Base-by-base conservation (phyloP, 2,797 vertebrate genomes). In the Labeo calbasu region DNA sequence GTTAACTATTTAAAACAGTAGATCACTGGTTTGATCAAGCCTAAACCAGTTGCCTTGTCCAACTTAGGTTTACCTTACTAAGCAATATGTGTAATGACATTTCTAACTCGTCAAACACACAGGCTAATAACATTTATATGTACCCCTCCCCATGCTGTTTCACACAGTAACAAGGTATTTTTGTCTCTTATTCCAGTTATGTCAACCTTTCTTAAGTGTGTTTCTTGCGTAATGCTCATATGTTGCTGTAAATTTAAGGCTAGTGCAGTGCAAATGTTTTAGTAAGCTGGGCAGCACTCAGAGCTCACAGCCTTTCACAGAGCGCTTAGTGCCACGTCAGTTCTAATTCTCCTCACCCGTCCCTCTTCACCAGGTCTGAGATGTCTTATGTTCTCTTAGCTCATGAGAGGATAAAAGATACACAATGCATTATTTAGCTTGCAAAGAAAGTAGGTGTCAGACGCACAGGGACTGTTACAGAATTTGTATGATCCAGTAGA, bases 291-390 rank as follows among this genome's bases (percentile, higher is more conserved):
- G 69, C 85, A 77, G 55, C 61, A 55, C 75, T 83, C 51, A 57
- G 48, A 68, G 80, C 65, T 82, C 84, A 77, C 55, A 71, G 79
- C 43, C 70, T 78, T 78, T 84, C 83, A 78, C 23, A 69, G 73
- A 84, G 63, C 48, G 59, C 70, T 86, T 80, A 85, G 79, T 79
- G 61, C n/a, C 55, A 61, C 48, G 72, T 83, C 86, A 78, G 46
- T 68, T 50, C 81, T 87, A 76, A 85, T 88, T 85, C 81, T 72
- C 46, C 36, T 87, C 81, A 85, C 57, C 48, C 53, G 28, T 43
- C 83, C 48, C 21, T 68, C 77, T 83, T 36, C 72, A 81, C 81
- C 25, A 19, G 71, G 40, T 85, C 61, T 80, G 75, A 77, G 65
- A 79, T 57, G 21, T 82, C 40, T 84, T 70, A 77, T 71, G 32